phyloP scores from a whole-genome alignment of 2,113 vertebrate species.

The Poeciliopsis prolifica region DNA sequence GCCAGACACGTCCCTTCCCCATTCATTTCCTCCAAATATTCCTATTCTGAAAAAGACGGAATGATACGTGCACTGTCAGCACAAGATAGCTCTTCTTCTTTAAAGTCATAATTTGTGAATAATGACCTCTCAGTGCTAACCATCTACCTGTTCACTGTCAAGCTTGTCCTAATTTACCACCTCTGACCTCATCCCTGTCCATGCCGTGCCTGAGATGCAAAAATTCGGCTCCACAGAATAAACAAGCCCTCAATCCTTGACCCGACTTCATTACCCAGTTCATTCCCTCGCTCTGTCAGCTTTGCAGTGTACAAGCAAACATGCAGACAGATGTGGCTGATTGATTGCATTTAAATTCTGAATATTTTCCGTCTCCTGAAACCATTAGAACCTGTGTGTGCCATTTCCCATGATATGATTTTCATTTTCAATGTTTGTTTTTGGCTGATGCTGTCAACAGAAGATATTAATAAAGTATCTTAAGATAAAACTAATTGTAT shows the following conservation, averaged over 20 bases:
- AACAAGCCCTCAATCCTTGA: slow-evolving; percentile 12
- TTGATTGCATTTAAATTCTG: slow-evolving; percentile 48
- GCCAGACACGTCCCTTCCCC: slow-evolving; percentile 54
- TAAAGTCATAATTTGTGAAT: slow-evolving; percentile 8
- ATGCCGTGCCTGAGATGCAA: slow-evolving; percentile 58
- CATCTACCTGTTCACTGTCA: neutral
- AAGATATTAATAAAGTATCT: slow-evolving; percentile 79
- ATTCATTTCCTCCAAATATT: slow-evolving; percentile 1
- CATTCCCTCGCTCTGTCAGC: slow-evolving; percentile 40
- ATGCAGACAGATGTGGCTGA: slow-evolving; percentile 55
- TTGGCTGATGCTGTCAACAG: slow-evolving; percentile 77
- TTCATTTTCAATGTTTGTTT: slow-evolving; percentile 63
- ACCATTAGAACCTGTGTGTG: slow-evolving; percentile 38
- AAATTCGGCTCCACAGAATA: slow-evolving; percentile 40
- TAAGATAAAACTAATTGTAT: slow-evolving; percentile 52
- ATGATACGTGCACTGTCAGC: slow-evolving; percentile 69
- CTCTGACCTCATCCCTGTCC: slow-evolving; percentile 21
- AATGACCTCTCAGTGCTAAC: neutral
- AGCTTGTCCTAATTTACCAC: slow-evolving; percentile 1
- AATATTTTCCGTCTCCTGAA: slow-evolving; percentile 49
- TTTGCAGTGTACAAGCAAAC: slow-evolving; percentile 56
- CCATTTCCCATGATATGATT: slow-evolving; percentile 50
- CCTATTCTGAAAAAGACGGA: slow-evolving; percentile 52
- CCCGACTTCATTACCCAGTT: slow-evolving; percentile 26
- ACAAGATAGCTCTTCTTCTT: slow-evolving; percentile 38